These are phyloP conservation scores for Dryomyza anilis DNA, from an alignment of 2,888 invertebrate species.

Conservation along the genomic window DNA sequence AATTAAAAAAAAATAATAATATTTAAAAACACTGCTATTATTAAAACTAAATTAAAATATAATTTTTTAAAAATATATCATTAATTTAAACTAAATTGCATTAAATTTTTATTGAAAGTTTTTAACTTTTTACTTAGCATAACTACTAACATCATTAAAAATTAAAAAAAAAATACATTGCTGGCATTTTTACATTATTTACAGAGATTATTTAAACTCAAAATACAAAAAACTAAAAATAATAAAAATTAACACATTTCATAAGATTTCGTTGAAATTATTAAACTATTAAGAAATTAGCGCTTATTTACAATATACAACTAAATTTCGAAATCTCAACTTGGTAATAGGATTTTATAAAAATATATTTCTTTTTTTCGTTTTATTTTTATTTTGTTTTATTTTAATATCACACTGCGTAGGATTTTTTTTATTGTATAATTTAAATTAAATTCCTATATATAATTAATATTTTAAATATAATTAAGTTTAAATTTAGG, in stretches of 20 bases:
- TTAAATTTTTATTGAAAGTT: slow-evolving; percentile 5
- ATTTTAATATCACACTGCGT: slow-evolving; percentile 60
- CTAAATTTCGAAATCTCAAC: slow-evolving; percentile 17
- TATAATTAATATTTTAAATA: neutral
- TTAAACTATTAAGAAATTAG: slow-evolving; percentile 11
- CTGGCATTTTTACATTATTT: slow-evolving; percentile 24
- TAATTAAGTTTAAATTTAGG: slow-evolving; percentile 15
- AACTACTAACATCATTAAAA: neutral
- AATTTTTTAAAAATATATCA: no score
- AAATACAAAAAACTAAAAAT: no score
- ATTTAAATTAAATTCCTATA: no score
- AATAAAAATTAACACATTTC: neutral
- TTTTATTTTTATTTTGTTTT: no score
- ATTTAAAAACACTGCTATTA: neutral
- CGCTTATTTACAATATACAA: slow-evolving; percentile 7
- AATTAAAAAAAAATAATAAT: slow-evolving; percentile 4
- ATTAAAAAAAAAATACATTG: slow-evolving; percentile 8
- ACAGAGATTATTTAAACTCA: slow-evolving; percentile 11
- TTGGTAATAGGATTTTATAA: slow-evolving; percentile 2
- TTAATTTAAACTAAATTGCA: slow-evolving; percentile 20
- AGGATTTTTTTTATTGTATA: slow-evolving; percentile 50
- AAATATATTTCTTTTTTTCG: slow-evolving; percentile 33
- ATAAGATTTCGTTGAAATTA: neutral
- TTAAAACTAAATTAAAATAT: no score
- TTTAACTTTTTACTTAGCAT: slow-evolving; percentile 11